Evolutionary conservation across 23 tunicate genomes (phyloP), one percentile per base, ranked within the genome.

Genomic region (Trididemnum clinides): DNA sequence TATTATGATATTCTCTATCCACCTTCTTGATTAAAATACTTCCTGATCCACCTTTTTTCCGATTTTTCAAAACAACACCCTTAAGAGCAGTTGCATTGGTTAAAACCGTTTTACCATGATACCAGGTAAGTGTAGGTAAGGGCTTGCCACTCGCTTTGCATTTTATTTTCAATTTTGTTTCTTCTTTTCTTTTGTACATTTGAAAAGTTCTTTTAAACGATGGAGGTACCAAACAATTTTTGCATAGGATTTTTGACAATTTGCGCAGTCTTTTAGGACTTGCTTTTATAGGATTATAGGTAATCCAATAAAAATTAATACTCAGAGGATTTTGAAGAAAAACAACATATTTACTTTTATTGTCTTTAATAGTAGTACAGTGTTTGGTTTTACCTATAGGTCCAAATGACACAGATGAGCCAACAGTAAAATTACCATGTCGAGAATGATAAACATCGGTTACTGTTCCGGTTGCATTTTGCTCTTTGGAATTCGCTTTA

Each of bases 91-190:
- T 66, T 6, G 6, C 22, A 19, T 5, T 81, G 51, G 62, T 27
- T 50, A 81, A 34, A 7, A 81, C 10, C 30, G 19, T 19, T 1
- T 29, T 32, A 33, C 64, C 26, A 19, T 64, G 19, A 29, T 81
- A 81, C 85, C 85, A 81, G 22, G 74, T n/a, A 19, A 81, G 19
- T 30, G 51, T 19, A 20, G 85, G 74, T 33, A 21, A 19, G 18
- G 85, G 85, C 31, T 81, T 62, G 27, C 85, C 85, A 7, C 1
- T n/a, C 10, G 74, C 74, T 26, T 81, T 81, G 74, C 85, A 81
- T 33, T 34, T 33, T 3, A 81, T 81, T 63, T 62, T 81, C 10
- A 81, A 7, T 27, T 34, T 62, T 34, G 20, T 31, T 1, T 75
- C 85, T 62, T 33, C 85, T 20, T 6, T 10, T 63, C 33, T 64